Evolutionary conservation across 1,140 invertebrate species (phyloP).

Genomic region (Zaprionus kolodkinae): DNA sequence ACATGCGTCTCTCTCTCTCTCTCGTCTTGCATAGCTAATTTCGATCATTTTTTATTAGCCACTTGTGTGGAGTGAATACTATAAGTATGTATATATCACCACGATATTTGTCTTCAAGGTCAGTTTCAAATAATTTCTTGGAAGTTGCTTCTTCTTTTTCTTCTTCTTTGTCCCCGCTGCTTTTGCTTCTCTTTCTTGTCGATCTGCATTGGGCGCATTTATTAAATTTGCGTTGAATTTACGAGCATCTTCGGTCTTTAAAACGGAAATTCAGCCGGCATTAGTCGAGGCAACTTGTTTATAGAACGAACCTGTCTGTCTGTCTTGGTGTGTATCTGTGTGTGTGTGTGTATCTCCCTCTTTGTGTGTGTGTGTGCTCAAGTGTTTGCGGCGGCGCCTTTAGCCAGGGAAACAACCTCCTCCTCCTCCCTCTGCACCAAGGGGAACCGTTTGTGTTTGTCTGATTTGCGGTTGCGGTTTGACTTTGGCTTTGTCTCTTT

Average conservation of each 20-base stretch:
- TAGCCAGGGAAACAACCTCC: slow-evolving; percentile 29
- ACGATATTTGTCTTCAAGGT: slow-evolving; percentile 13
- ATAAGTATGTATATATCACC: slow-evolving; percentile 18
- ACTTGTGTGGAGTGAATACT: slow-evolving; percentile 37
- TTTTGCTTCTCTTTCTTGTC: neutral
- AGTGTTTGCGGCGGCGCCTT: slow-evolving; percentile 69
- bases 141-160: slow-evolving; percentile 32
- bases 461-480: slow-evolving; percentile 70
- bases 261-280: slow-evolving; percentile 67
- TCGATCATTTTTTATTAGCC: slow-evolving; percentile 55
- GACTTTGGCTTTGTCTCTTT: slow-evolving; percentile 13
- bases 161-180: neutral
- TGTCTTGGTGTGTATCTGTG: neutral
- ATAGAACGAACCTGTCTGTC: slow-evolving; percentile 27
- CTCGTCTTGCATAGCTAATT: slow-evolving; percentile 56
- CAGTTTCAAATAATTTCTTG: slow-evolving; percentile 45
- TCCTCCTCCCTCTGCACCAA: no score
- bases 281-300: slow-evolving; percentile 60
- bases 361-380: slow-evolving; percentile 8
- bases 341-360: neutral
- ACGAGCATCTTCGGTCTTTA: slow-evolving; percentile 42
- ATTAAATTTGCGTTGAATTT: slow-evolving; percentile 69
- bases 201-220: slow-evolving; percentile 51
- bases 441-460: slow-evolving; percentile 57
- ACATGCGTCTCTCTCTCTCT: slow-evolving; percentile 19